phyloP scores from a whole-genome alignment of 2,113 vertebrate species.

The Semnornis frantzii region DNA sequence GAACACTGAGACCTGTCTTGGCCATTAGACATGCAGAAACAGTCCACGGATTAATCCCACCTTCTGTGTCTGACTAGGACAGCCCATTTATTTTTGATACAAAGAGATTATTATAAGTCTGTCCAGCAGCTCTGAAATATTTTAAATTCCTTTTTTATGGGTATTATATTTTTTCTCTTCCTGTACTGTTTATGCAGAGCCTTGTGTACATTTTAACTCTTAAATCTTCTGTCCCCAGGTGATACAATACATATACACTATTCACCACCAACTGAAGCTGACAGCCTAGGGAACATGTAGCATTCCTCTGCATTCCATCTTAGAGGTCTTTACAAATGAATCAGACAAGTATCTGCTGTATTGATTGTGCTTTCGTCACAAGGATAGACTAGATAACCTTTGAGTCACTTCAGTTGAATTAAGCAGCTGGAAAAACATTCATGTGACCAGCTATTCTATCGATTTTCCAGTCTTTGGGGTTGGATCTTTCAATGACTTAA shows the following conservation, averaged over 20 bases:
- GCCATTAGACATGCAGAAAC: neutral
- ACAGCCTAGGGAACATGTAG: neutral
- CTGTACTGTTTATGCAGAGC: neutral
- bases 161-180: neutral
- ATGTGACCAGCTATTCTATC: neutral
- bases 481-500: neutral
- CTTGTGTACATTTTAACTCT: neutral
- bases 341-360: slow-evolving; percentile 41
- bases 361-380: neutral
- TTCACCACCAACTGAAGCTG: neutral
- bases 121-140: neutral
- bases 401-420: neutral
- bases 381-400: slow-evolving; percentile 1
- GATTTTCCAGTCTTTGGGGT: neutral
- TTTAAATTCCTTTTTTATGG: neutral
- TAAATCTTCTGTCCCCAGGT: neutral
- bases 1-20: neutral
- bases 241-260: neutral
- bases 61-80: neutral
- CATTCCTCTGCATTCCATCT: neutral
- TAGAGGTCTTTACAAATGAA: neutral
- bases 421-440: neutral
- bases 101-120: neutral
- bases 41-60: neutral
- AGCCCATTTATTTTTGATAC: neutral